These are phyloP conservation scores for Amphilophus citrinellus DNA, from an alignment of 2,113 vertebrate species.

Conservation along the genomic window DNA sequence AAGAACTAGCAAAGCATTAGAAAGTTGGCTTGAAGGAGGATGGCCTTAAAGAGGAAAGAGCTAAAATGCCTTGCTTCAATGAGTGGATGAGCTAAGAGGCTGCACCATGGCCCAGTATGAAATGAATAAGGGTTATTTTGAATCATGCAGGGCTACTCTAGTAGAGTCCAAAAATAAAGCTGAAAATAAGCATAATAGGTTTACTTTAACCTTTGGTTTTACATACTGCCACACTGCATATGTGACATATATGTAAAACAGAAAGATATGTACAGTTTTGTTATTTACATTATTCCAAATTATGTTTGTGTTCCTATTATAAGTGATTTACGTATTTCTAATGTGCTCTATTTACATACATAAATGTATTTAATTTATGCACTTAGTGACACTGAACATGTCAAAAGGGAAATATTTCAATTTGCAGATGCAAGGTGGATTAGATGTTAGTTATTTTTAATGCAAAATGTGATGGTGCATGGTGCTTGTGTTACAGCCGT, in stretches of 20 bases:
- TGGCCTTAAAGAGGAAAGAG: neutral
- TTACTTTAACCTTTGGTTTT: neutral
- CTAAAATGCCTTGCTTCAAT: neutral
- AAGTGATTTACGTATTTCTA: neutral
- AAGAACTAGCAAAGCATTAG: neutral
- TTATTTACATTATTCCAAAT: neutral
- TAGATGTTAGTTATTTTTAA: neutral
- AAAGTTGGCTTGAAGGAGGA: neutral
- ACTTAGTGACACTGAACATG: slow-evolving; percentile 1
- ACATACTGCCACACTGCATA: neutral
- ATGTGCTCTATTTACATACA: neutral
- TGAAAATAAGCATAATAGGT: neutral
- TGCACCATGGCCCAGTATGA: neutral
- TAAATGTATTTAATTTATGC: neutral
- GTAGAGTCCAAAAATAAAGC: neutral
- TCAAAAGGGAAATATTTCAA: neutral
- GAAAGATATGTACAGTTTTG: neutral
- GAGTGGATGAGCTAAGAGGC: neutral
- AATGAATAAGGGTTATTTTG: neutral
- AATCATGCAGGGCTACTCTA: neutral
- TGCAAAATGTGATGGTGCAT: neutral
- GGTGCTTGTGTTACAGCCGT: neutral
- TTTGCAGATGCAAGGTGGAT: neutral
- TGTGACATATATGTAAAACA: neutral
- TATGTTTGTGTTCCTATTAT: neutral